A percentile compares a stretch with the other conserved stretches of the same genome.
phyloP scores from a whole-genome alignment of 2,888 invertebrate species.

The Melanophora roralis region DNA sequence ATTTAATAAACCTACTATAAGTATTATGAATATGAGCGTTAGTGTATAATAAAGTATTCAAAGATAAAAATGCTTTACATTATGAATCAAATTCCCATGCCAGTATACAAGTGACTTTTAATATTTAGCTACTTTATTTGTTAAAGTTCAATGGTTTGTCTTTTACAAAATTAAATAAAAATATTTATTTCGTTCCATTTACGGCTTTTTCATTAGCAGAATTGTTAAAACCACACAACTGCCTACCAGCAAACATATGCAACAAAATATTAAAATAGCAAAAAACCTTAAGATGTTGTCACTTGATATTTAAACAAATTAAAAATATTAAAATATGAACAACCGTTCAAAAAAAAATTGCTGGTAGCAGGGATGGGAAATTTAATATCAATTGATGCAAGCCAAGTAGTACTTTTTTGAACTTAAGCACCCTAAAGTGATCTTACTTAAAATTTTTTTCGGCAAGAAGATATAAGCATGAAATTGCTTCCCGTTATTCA shows the following conservation, averaged over 20 bases:
- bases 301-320: conserved; percentile 40
- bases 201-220: neutral
- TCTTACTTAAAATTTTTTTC: too few species aligned
- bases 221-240: conserved; percentile 21
- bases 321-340: neutral
- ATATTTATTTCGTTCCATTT: neutral
- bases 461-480: too few species aligned
- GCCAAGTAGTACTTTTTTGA: too few species aligned
- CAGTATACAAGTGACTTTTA: neutral
- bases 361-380: too few species aligned
- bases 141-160: conserved; percentile 34
- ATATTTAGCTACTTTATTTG: conserved; percentile 13
- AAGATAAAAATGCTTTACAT: neutral
- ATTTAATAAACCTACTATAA: conserved; percentile 21
- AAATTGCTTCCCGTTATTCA: too few species aligned
- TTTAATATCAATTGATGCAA: too few species aligned
- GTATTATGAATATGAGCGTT: conserved; percentile 36
- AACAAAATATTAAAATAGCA: neutral
- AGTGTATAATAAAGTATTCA: conserved; percentile 5
- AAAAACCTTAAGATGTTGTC: conserved; percentile 29
- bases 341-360: too few species aligned
- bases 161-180: conserved; percentile 8
- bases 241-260: conserved; percentile 18
- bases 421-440: too few species aligned
- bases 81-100: conserved; percentile 17